Evolutionary conservation across 2,797 vertebrate species (phyloP).

Genomic region (Pogonophryne albipinna): DNA sequence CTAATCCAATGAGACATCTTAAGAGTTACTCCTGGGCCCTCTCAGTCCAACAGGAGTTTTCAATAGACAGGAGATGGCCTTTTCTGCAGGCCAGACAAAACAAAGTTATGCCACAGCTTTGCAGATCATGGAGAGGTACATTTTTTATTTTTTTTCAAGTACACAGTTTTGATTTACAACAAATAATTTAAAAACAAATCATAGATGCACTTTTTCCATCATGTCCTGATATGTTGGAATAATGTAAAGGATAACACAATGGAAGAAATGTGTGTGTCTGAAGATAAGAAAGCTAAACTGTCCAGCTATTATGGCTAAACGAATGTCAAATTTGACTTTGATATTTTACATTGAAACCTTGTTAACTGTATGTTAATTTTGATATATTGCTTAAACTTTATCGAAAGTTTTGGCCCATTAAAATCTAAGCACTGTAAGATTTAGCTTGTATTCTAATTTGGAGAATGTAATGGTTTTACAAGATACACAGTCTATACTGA

Average conservation of each 20-base stretch:
- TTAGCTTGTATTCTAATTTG: not conserved
- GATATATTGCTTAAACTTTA: not conserved
- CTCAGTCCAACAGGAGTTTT: constrained; percentile 41
- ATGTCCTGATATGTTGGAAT: not conserved
- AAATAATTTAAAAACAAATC: not conserved
- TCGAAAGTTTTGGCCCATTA: not conserved
- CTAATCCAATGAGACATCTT: constrained; percentile 96
- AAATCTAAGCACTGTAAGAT: not conserved
- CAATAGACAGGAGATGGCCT: constrained; percentile 10
- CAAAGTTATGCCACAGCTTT: not conserved
- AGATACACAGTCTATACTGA: not conserved
- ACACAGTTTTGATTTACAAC: not conserved
- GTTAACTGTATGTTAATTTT: not conserved
- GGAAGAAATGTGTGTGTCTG: not conserved
- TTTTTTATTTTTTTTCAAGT: not conserved
- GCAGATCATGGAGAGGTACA: constrained; percentile 23
- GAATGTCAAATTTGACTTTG: not conserved
- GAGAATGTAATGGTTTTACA: not conserved
- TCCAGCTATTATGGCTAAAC: not conserved
- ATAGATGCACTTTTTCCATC: not conserved
- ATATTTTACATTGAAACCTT: not conserved
- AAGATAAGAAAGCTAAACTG: not conserved
- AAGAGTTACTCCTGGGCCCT: constrained; percentile 66
- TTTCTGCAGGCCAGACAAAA: constrained; percentile 10
- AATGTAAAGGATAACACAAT: not conserved